Conservation (phyloP, 2,113 vertebrate genomes). For the Ardeotis arabs region DNA sequence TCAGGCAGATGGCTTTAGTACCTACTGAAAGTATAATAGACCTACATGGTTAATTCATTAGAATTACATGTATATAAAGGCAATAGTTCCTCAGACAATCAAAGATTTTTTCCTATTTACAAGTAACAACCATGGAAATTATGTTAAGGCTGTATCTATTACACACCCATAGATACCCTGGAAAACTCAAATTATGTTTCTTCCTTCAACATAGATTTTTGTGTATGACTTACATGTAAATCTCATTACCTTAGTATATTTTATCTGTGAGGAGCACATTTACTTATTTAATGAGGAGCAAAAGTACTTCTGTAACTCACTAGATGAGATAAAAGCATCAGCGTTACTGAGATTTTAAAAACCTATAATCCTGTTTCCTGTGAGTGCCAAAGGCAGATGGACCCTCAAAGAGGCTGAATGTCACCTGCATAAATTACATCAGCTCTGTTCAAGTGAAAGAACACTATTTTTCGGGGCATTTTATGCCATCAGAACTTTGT, state of each 20-base stretch:
- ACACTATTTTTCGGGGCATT: background rate
- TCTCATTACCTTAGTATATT: background rate
- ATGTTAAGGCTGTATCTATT: background rate
- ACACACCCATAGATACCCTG: background rate
- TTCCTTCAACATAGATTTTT: background rate
- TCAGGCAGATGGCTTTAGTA: background rate
- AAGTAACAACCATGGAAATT: background rate
- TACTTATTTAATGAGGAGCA: background rate
- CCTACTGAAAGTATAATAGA: background rate
- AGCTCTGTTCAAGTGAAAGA: background rate
- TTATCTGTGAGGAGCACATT: background rate
- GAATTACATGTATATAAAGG: background rate
- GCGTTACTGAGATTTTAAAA: background rate
- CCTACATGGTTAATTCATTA: background rate
- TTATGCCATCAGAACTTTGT: background rate
- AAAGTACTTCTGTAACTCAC: background rate
- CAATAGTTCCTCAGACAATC: background rate
- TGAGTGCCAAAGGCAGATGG: background rate
- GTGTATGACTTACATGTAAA: background rate
- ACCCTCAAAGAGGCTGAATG: background rate
- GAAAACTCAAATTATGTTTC: background rate
- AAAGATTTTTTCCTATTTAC: background rate
- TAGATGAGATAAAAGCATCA: background rate
- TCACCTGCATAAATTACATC: background rate
- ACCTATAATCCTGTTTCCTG: fast-evolving